A percentile compares a stretch with the other conserved stretches of the same genome.
Conservation (phyloP, 2,888 invertebrate species). For the Macaria notata region DNA sequence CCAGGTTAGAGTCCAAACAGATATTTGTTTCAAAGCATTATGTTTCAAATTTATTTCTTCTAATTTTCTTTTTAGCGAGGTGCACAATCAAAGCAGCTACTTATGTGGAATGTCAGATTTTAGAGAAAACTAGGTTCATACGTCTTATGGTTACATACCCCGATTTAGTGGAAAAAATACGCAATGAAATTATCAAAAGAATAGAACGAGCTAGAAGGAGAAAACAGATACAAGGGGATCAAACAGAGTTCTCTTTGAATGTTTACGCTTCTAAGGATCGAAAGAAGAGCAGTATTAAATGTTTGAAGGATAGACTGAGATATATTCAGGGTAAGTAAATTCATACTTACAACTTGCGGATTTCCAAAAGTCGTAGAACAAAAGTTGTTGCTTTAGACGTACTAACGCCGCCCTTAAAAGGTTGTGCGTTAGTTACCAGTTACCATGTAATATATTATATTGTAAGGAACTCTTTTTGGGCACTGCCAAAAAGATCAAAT, state of each 20-base stretch:
- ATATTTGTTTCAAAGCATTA: too few species aligned
- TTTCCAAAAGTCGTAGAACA: too few species aligned
- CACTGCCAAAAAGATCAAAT: too few species aligned
- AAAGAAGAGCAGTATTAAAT: conserved; percentile 75
- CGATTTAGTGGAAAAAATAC: conserved; percentile 59
- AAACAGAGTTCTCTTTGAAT: conserved; percentile 56
- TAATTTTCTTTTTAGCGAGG: conserved; percentile 53
- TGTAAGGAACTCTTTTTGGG: too few species aligned
- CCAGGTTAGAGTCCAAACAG: conserved; percentile 52
- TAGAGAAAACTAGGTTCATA: conserved; percentile 73
- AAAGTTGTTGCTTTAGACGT: too few species aligned
- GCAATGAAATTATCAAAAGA: conserved; percentile 57
- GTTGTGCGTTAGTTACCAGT: too few species aligned
- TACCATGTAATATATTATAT: too few species aligned
- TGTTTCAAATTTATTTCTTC: too few species aligned
- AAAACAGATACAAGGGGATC: conserved; percentile 44
- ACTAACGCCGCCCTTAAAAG: too few species aligned
- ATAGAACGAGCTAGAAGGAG: conserved; percentile 50
- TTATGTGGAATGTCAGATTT: conserved; percentile 79
- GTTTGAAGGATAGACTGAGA: conserved; percentile 72
- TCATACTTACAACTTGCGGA: not conserved
- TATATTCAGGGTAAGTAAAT: conserved; percentile 63
- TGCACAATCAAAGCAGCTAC: conserved; percentile 78
- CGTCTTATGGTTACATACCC: conserved; percentile 75
- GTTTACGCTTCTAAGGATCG: conserved; percentile 72